Conservation (phyloP, 2,888 invertebrate genomes). For the Nephrocerus scutellatus region DNA sequence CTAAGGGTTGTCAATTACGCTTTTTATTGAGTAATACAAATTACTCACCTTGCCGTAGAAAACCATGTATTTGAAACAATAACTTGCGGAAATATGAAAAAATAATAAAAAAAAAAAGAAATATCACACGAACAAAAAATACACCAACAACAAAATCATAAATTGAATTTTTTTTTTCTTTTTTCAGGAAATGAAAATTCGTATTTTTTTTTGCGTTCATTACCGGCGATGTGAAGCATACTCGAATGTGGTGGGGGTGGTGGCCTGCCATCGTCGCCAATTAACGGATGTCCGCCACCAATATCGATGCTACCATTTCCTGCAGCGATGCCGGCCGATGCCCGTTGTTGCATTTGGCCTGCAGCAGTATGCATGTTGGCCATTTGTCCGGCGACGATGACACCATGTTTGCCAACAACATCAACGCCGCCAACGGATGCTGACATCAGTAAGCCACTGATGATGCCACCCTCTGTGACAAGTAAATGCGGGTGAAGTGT, state of each 20-base stretch:
- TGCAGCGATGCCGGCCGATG: constrained; percentile 16
- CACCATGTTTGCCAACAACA: constrained; percentile 10
- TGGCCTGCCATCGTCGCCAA: constrained; percentile 57
- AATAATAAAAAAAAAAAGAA: constrained; percentile 9
- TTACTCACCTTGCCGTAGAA: constrained; percentile 3
- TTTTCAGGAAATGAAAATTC: too few species aligned
- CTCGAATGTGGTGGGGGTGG: constrained; percentile 65
- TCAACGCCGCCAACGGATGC: constrained; percentile 18
- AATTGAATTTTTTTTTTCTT: too few species aligned
- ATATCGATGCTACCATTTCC: constrained; percentile 39
- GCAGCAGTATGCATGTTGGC: constrained; percentile 12
- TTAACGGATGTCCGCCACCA: constrained; percentile 28
- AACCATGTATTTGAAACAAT: constrained; percentile 2
- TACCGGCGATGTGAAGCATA: constrained; percentile 79
- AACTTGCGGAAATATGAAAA: not conserved
- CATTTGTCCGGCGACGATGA: constrained; percentile 16
- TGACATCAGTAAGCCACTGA: too few species aligned
- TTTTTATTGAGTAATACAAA: too few species aligned
- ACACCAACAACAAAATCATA: constrained; percentile 7
- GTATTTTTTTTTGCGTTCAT: constrained; percentile 31
- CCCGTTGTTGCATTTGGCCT: constrained; percentile 15
- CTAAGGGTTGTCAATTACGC: too few species aligned
- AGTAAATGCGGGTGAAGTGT: too few species aligned
- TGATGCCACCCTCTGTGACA: too few species aligned
- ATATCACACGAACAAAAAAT: constrained; percentile 20